phyloP scores from a whole-genome alignment of 1,140 invertebrate genomes.

The Sinella curviseta region DNA sequence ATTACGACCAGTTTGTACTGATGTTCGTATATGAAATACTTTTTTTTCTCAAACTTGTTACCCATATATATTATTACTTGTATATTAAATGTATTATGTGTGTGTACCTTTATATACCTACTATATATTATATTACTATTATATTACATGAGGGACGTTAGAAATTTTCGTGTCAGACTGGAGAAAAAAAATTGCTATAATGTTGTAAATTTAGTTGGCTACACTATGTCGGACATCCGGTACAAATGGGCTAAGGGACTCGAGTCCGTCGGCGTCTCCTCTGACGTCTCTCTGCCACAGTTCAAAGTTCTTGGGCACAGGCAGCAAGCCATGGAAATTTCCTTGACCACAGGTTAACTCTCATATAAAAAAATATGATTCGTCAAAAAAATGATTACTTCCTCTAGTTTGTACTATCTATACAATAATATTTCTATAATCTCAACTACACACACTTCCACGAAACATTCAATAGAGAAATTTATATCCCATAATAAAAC shows the following conservation, averaged over 20 bases:
- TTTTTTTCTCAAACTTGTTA: too few relatives aligned
- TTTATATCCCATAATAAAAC: too few relatives aligned
- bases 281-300: constrained; percentile 88
- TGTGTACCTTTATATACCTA: too few relatives aligned
- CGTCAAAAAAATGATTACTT: not conserved
- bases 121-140: too few relatives aligned
- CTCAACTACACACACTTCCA: too few relatives aligned
- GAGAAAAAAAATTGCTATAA: not conserved
- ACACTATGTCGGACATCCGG: constrained; percentile 95
- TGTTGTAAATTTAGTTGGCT: constrained; percentile 72
- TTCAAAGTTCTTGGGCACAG: constrained; percentile 91
- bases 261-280: constrained; percentile 85
- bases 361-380: constrained; percentile 1
- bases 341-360: constrained; percentile 80
- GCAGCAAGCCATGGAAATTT: constrained; percentile 86
- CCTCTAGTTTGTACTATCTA: not conserved
- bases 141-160: not conserved
- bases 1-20: too few relatives aligned
- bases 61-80: too few relatives aligned
- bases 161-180: not conserved
- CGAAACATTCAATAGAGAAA: too few relatives aligned
- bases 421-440: not conserved
- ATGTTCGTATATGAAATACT: too few relatives aligned
- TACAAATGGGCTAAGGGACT: constrained; percentile 90
- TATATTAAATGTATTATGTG: too few relatives aligned